phyloP scores from a whole-genome alignment of 1,140 invertebrate species.

The Palaemon carinicauda region DNA sequence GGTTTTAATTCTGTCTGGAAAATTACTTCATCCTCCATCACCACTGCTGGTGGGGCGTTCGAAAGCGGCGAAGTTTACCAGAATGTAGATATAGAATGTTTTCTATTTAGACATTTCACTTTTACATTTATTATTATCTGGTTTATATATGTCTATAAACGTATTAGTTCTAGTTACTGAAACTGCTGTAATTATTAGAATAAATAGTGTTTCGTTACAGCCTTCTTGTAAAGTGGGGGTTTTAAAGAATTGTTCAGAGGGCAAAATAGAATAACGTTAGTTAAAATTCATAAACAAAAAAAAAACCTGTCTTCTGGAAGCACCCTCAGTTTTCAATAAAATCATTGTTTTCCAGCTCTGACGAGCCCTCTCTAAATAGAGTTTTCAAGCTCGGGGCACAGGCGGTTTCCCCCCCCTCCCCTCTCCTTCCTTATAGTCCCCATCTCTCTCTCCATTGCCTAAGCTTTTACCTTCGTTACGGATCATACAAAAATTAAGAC shows the following conservation, averaged over 20 bases:
- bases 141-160: too few species aligned
- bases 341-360: background rate
- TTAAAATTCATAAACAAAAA: too few species aligned
- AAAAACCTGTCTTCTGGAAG: too few species aligned
- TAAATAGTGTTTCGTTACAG: too few species aligned
- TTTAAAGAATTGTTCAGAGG: too few species aligned
- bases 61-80: conserved; percentile 27
- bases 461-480: background rate
- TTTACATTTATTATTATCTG: background rate
- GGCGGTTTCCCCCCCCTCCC: too few species aligned
- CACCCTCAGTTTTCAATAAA: background rate
- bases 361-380: conserved; percentile 31
- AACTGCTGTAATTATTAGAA: too few species aligned
- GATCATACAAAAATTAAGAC: conserved; percentile 15
- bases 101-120: too few species aligned
- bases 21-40: conserved; percentile 56
- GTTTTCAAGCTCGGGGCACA: conserved; percentile 28
- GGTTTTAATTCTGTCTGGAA: conserved; percentile 55
- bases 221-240: too few species aligned
- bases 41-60: conserved; percentile 36
- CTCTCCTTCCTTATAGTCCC: background rate
- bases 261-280: too few species aligned
- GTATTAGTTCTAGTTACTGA: too few species aligned
- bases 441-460: background rate
- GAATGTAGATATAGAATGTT: background rate